These are phyloP conservation scores for Cinara cedri DNA, from an alignment of 2,888 invertebrate species.

Conservation along the genomic window DNA sequence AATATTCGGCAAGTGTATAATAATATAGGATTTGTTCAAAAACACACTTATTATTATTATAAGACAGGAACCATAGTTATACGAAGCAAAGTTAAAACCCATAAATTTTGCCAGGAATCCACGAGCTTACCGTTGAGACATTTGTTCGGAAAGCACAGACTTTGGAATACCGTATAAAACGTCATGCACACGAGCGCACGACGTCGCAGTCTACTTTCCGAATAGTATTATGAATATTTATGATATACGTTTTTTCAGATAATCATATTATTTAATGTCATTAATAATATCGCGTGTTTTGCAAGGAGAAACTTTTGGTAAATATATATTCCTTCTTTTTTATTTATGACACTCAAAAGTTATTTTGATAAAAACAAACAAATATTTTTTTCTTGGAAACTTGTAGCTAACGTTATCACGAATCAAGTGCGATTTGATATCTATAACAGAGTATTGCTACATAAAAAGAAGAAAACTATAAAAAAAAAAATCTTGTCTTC, in stretches of 20 bases:
- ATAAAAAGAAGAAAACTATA: no score
- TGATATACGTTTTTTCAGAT: slow-evolving; percentile 17
- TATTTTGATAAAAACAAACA: no score
- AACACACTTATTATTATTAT: slow-evolving; percentile 1
- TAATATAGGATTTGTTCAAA: neutral
- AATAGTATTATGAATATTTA: slow-evolving; percentile 45
- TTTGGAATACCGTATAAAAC: slow-evolving; percentile 39
- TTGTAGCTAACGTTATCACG: no score
- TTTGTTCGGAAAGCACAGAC: slow-evolving; percentile 48
- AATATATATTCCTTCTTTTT: neutral
- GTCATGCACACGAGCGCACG: slow-evolving; percentile 33
- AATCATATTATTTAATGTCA: slow-evolving; percentile 17
- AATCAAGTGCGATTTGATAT: no score
- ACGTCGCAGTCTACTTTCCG: neutral
- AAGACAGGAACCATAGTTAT: neutral
- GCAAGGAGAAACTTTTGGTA: neutral
- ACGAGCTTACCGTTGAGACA: slow-evolving; percentile 15
- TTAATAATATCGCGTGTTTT: slow-evolving; percentile 35
- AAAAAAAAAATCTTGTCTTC: no score
- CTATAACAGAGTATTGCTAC: no score
- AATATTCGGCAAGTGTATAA: no score
- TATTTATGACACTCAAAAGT: slow-evolving; percentile 14
- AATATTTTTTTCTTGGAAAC: no score
- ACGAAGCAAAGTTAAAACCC: slow-evolving; percentile 25
- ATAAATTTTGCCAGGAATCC: slow-evolving; percentile 47